Conservation (phyloP, 2,113 vertebrate genomes). For the Mungos mungo region DNA sequence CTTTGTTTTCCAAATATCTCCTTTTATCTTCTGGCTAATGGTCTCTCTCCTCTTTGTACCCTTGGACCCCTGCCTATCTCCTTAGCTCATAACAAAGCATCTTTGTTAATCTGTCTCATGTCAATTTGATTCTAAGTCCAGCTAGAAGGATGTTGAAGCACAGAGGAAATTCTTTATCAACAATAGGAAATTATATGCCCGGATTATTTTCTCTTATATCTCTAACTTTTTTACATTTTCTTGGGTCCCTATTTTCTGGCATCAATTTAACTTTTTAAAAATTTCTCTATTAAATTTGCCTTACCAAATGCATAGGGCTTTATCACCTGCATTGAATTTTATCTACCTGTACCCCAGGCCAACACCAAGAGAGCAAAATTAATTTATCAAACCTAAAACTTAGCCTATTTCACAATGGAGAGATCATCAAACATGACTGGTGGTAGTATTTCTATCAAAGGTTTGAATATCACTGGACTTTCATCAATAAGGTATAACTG, state of each 20-base stretch:
- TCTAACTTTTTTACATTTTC: neutral
- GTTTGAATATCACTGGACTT: neutral
- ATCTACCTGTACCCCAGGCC: neutral
- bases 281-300: neutral
- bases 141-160: neutral
- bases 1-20: neutral
- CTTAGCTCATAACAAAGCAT: neutral
- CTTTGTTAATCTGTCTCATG: neutral
- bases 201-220: neutral
- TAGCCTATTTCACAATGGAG: neutral
- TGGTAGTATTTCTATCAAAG: neutral
- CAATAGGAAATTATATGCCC: neutral
- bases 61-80: neutral
- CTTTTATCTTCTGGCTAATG: neutral
- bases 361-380: neutral
- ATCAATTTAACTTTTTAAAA: neutral
- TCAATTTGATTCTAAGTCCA: neutral
- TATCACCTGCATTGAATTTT: slow-evolving; percentile 5
- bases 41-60: neutral
- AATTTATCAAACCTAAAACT: slow-evolving; percentile 3
- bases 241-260: neutral
- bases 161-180: neutral
- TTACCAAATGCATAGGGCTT: neutral
- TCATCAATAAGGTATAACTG: neutral
- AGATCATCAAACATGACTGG: neutral